These are phyloP conservation scores for Grallaria varia DNA, from an alignment of 2,113 vertebrate species.

Conservation along the genomic window DNA sequence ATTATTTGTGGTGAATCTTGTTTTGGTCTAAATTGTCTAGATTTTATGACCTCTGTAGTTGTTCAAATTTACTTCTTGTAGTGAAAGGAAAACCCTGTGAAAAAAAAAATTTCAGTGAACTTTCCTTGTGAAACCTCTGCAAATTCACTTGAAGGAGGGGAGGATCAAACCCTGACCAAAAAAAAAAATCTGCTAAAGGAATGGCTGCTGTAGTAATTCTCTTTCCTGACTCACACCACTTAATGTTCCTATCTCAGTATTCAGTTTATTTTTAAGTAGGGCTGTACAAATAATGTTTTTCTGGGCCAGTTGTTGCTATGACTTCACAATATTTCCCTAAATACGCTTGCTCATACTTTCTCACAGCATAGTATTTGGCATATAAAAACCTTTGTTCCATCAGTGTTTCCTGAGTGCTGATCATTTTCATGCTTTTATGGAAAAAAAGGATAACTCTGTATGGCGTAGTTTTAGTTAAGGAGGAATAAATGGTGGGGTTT, in stretches of 20 bases:
- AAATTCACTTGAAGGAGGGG: neutral
- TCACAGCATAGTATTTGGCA: constrained; percentile 42
- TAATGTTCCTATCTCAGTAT: constrained; percentile 66
- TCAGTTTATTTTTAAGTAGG: constrained; percentile 74
- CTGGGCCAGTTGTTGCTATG: constrained; percentile 73
- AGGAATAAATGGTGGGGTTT: neutral
- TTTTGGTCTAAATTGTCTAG: neutral
- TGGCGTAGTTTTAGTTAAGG: neutral
- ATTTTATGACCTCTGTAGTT: neutral
- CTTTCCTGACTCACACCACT: constrained; percentile 67
- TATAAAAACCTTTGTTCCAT: neutral
- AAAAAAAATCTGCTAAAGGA: constrained; percentile 41
- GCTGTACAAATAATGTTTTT: constrained; percentile 59
- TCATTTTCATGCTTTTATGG: constrained; percentile 17
- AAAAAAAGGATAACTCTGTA: neutral
- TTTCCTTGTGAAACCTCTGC: neutral
- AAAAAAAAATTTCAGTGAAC: neutral
- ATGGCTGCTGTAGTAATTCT: constrained; percentile 52
- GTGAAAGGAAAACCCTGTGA: neutral
- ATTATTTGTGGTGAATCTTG: neutral
- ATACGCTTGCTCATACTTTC: constrained; percentile 72
- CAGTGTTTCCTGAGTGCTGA: constrained; percentile 40
- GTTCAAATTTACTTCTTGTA: neutral
- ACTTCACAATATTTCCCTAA: constrained; percentile 74
- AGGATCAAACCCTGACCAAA: constrained; percentile 46